A percentile compares a stretch with the other conserved stretches of the same genome.
Evolutionary conservation across 2,888 invertebrate species (phyloP).

Genomic region (Eilema caniola): DNA sequence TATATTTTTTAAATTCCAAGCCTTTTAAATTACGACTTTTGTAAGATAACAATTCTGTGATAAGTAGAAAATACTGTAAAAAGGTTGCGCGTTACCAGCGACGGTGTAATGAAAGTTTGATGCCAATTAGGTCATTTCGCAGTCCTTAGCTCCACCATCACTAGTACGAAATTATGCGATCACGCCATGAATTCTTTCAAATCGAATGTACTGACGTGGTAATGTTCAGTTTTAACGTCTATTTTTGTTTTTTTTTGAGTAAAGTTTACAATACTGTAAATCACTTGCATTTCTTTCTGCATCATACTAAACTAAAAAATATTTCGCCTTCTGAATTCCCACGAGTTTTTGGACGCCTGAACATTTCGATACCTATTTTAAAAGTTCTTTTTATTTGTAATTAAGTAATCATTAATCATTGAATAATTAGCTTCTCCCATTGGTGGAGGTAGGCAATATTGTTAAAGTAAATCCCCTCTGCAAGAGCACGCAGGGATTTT

Average conservation of each 20-base stretch:
- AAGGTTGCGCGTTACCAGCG: neutral
- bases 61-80: conserved; percentile 7
- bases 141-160: neutral
- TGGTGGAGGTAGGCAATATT: too few species aligned
- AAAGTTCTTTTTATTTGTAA: too few species aligned
- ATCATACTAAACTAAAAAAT: too few species aligned
- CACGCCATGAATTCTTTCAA: neutral
- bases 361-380: too few species aligned
- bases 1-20: neutral
- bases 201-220: neutral
- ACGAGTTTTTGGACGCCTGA: too few species aligned
- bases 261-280: neutral
- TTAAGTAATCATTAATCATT: too few species aligned
- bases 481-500: too few species aligned
- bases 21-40: neutral
- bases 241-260: neutral
- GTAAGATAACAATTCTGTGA: neutral
- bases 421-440: too few species aligned
- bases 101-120: neutral
- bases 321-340: too few species aligned
- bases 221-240: neutral
- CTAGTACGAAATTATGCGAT: neutral
- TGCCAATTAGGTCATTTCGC: neutral
- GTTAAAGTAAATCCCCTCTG: too few species aligned
- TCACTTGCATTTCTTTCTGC: neutral